phyloP scores from a whole-genome alignment of 2,888 invertebrate species.

The Malthinus seriepunctatus region DNA sequence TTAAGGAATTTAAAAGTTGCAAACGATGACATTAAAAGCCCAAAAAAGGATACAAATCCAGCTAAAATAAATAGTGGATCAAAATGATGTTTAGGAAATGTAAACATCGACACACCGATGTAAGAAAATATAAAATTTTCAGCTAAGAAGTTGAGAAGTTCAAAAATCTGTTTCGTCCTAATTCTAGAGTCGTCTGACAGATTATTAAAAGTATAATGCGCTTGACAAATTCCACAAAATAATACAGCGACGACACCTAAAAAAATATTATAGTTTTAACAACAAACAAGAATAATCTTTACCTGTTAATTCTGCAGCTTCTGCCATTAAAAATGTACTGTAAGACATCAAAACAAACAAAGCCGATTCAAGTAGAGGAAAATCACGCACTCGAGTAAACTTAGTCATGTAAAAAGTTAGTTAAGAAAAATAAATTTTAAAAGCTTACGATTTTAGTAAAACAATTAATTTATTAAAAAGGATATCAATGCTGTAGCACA shows the following conservation, averaged over 20 bases:
- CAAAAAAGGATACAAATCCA: constrained; percentile 90
- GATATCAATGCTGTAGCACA: constrained; percentile 93
- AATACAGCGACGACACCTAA: constrained; percentile 93
- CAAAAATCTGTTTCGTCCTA: constrained; percentile 90
- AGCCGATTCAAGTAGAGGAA: constrained; percentile 93
- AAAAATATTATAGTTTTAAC: constrained; percentile 28
- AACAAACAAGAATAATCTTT: constrained; percentile 35
- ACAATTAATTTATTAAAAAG: constrained; percentile 56
- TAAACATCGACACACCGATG: constrained; percentile 98
- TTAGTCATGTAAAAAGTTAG: constrained; percentile 75
- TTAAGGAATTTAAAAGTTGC: constrained; percentile 49
- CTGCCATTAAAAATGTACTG: constrained; percentile 94
- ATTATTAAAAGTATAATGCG: constrained; percentile 98
- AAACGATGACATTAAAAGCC: background rate
- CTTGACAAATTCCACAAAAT: constrained; percentile 98
- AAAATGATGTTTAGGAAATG: constrained; percentile 93
- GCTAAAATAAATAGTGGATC: constrained; percentile 89
- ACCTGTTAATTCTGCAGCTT: constrained; percentile 96
- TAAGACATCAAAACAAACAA: constrained; percentile 98
- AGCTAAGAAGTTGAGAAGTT: constrained; percentile 91
- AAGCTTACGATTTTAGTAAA: constrained; percentile 7
- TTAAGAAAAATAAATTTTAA: constrained; percentile 39
- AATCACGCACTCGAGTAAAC: constrained; percentile 91
- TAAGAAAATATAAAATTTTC: constrained; percentile 99
- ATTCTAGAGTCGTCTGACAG: constrained; percentile 83